Conservation (phyloP, 2,113 vertebrate genomes). For the Apodemus sylvaticus region DNA sequence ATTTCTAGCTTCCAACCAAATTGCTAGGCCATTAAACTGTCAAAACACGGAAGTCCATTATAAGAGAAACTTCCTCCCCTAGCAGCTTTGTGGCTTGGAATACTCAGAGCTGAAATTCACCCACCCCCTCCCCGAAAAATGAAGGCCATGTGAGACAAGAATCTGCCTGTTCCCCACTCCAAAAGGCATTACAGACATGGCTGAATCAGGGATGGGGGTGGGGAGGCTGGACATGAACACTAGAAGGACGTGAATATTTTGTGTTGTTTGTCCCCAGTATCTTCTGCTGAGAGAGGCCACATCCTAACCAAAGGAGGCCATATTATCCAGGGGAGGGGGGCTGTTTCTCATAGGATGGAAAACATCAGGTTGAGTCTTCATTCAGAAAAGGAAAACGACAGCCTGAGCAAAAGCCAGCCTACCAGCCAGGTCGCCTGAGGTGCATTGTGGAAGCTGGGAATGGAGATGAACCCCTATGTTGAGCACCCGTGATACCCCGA, state of each 20-base stretch:
- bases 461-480: rapidly evolving
- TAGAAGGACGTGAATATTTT: background rate
- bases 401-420: background rate
- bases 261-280: too few relatives aligned
- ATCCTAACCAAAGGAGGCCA: background rate
- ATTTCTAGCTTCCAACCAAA: too few relatives aligned
- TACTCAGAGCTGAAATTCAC: background rate
- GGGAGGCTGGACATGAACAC: background rate
- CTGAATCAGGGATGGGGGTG: background rate
- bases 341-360: background rate
- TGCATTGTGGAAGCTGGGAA: rapidly evolving
- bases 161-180: background rate
- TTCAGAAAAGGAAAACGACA: background rate
- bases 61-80: background rate
- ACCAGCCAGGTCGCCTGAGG: background rate
- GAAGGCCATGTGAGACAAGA: rapidly evolving
- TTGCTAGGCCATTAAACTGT: background rate
- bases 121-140: background rate
- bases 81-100: background rate
- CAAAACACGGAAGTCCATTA: background rate
- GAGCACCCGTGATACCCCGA: rapidly evolving
- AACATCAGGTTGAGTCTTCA: background rate
- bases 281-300: background rate
- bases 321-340: background rate
- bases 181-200: rapidly evolving